These are phyloP conservation scores for Trichogramma pretiosum DNA, from an alignment of 1,140 invertebrate genomes.

Conservation along the genomic window DNA sequence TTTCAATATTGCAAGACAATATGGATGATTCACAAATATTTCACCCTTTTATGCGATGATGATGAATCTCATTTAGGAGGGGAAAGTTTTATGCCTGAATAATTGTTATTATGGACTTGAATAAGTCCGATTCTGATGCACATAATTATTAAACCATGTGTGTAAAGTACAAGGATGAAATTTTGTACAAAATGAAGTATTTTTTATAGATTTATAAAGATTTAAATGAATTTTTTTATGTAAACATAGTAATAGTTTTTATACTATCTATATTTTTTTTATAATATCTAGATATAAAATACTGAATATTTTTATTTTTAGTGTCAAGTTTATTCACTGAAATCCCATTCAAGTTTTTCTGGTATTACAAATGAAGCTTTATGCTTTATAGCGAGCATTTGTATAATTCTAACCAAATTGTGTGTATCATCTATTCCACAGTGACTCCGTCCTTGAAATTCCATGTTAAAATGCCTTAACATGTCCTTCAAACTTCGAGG, in stretches of 20 bases:
- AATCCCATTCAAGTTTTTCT: slow-evolving; percentile 15
- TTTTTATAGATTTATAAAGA: slow-evolving; percentile 16
- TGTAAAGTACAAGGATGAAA: slow-evolving; percentile 6
- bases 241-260: too few species aligned
- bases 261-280: too few species aligned
- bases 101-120: too few species aligned
- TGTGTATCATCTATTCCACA: slow-evolving; percentile 36
- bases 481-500: slow-evolving; percentile 35
- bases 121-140: too few species aligned
- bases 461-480: slow-evolving; percentile 26
- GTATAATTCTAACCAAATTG: slow-evolving; percentile 35
- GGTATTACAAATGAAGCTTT: slow-evolving; percentile 29
- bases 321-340: too few species aligned
- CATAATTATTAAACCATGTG: too few species aligned
- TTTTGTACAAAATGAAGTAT: slow-evolving; percentile 14
- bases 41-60: slow-evolving; percentile 35
- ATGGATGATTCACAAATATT: slow-evolving; percentile 39
- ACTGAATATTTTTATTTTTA: not conserved
- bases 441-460: slow-evolving; percentile 32
- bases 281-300: slow-evolving; percentile 17
- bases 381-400: slow-evolving; percentile 20
- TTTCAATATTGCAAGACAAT: slow-evolving; percentile 35
- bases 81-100: slow-evolving; percentile 34
- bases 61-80: slow-evolving; percentile 28
- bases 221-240: slow-evolving; percentile 12